Evolutionary conservation across 2,113 vertebrate genomes (phyloP).

Genomic region (Bubalus kerabau): DNA sequence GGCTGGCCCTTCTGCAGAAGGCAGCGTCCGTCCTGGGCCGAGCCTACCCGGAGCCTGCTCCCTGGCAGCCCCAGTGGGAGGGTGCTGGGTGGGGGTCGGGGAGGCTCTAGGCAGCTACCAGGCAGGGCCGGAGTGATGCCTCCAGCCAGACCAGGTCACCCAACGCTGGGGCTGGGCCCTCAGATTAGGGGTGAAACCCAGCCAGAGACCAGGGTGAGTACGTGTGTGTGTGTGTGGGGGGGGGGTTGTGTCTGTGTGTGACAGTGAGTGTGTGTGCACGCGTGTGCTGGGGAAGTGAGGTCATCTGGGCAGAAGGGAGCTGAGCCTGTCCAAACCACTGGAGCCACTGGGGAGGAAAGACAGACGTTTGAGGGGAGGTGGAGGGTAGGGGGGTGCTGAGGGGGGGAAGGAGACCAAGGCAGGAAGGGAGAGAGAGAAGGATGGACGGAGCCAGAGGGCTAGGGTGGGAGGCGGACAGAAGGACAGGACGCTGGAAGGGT

Average conservation of each 20-base stretch:
- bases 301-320: conserved; percentile 54
- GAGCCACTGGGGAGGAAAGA: conserved; percentile 52
- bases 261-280: neutral
- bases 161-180: neutral
- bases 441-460: neutral
- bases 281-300: conserved; percentile 49
- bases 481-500: neutral
- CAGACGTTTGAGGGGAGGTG: neutral
- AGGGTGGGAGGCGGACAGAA: neutral
- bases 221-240: neutral
- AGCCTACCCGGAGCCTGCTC: neutral
- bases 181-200: neutral
- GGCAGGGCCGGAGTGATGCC: neutral
- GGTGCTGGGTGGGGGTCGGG: fast-evolving
- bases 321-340: conserved; percentile 63
- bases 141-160: neutral
- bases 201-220: neutral
- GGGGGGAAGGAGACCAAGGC: neutral
- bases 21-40: neutral
- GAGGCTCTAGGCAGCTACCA: neutral
- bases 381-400: neutral
- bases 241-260: neutral
- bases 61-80: neutral
- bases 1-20: neutral
- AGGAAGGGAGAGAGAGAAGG: neutral